These are phyloP conservation scores for Epinotia demarniana DNA, from an alignment of 2,888 invertebrate genomes.

Conservation along the genomic window DNA sequence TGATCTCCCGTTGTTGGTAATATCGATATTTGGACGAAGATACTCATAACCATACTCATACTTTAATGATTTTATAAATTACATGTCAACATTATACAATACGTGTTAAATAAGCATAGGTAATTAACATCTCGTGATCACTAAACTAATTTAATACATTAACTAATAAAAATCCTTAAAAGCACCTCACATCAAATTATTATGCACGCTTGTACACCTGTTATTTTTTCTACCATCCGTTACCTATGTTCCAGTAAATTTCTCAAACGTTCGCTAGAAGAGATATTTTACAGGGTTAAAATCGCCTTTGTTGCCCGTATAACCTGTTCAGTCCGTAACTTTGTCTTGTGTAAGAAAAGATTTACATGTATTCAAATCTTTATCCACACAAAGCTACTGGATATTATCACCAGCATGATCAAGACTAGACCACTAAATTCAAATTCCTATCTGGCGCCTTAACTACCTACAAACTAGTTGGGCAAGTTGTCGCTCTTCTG, in stretches of 20 bases:
- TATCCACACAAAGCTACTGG: not conserved
- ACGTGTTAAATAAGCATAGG: too few relatives aligned
- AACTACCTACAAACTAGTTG: slow-evolving; percentile 31
- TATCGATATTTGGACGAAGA: not conserved
- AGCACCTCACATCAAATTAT: too few relatives aligned
- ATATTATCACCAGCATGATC: slow-evolving; percentile 17
- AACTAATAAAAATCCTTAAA: too few relatives aligned
- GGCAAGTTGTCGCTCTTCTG: slow-evolving; percentile 12
- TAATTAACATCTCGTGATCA: too few relatives aligned
- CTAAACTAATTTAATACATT: too few relatives aligned
- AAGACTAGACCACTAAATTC: slow-evolving; percentile 22
- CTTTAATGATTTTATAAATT: too few relatives aligned
- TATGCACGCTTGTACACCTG: too few relatives aligned
- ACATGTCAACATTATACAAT: too few relatives aligned
- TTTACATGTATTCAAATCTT: not conserved
- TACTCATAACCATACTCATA: too few relatives aligned
- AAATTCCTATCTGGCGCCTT: slow-evolving; percentile 22
- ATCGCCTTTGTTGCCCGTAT: not conserved
- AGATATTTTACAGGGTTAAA: not conserved
- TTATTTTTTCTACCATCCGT: too few relatives aligned
- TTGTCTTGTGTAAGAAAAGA: not conserved
- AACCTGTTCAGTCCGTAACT: not conserved
- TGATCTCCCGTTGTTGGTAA: not conserved
- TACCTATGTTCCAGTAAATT: too few relatives aligned
- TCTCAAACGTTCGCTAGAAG: too few relatives aligned